Conservation (phyloP, 2,888 invertebrate species). For the Podotricha telesiphe region DNA sequence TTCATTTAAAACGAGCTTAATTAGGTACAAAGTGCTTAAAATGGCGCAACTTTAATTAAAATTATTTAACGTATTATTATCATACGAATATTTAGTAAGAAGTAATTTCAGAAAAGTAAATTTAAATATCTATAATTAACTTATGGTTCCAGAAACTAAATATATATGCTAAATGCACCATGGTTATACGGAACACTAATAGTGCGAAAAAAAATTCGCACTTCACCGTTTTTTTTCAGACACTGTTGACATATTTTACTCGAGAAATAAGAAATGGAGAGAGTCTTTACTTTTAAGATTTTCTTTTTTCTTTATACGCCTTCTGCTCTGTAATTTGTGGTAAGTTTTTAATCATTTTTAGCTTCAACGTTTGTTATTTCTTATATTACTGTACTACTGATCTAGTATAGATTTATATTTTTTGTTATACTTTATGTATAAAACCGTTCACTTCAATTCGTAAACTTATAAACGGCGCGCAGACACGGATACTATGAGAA, state of each 20-base stretch:
- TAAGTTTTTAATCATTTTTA: conserved; percentile 43
- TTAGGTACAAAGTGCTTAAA: conserved; percentile 24
- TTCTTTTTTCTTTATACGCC: conserved; percentile 35
- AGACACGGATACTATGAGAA: conserved; percentile 34
- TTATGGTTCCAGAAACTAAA: conserved; percentile 5
- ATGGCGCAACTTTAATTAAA: conserved; percentile 15
- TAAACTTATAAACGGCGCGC: background rate
- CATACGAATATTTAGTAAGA: background rate
- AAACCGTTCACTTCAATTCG: background rate
- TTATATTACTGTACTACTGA: background rate
- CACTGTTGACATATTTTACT: conserved; percentile 47
- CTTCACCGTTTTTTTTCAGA: conserved; percentile 51
- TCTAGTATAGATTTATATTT: background rate
- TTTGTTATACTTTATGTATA: background rate
- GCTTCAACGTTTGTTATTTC: conserved; percentile 8
- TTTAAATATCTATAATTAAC: background rate
- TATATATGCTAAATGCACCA: conserved; percentile 11
- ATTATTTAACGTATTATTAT: background rate
- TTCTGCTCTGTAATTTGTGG: conserved; percentile 40
- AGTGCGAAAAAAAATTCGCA: conserved; percentile 47
- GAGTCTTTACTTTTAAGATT: conserved; percentile 46
- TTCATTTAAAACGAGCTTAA: conserved; percentile 32
- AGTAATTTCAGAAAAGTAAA: background rate
- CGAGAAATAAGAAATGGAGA: conserved; percentile 49
- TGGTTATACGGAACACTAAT: conserved; percentile 40